A percentile compares a stretch with the other conserved stretches of the same genome.
Conservation (phyloP, 2,797 vertebrate species). For the Alauda arvensis region DNA sequence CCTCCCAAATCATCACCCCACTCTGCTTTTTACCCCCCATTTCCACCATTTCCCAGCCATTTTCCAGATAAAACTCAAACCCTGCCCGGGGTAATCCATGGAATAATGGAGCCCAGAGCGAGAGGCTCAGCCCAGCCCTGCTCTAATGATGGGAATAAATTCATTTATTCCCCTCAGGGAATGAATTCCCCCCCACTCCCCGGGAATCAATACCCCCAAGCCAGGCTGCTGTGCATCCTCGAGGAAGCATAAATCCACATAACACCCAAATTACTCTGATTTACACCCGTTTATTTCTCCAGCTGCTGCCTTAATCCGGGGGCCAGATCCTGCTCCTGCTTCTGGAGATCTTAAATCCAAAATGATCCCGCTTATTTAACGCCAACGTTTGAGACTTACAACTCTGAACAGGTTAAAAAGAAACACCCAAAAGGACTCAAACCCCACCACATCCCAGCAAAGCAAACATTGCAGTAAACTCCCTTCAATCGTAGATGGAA, state of each 20-base stretch:
- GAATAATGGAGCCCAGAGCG: background rate
- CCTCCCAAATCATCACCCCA: background rate
- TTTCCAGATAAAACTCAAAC: background rate
- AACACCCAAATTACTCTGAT: background rate
- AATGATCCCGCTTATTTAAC: rapidly evolving
- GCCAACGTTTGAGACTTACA: background rate
- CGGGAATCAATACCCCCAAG: background rate
- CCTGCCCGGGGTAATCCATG: background rate
- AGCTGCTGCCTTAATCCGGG: background rate
- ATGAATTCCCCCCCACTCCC: background rate
- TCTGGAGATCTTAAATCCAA: background rate
- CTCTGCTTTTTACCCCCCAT: rapidly evolving
- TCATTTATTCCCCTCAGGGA: background rate
- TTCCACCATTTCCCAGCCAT: background rate
- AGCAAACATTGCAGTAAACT: background rate
- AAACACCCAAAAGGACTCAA: rapidly evolving
- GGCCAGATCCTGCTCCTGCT: background rate
- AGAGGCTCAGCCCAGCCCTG: background rate
- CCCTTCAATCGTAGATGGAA: background rate
- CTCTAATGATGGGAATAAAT: background rate
- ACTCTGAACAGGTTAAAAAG: rapidly evolving
- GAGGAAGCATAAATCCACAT: background rate
- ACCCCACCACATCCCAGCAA: background rate
- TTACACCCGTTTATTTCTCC: background rate
- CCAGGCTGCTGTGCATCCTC: background rate